Conservation (phyloP, 2,113 vertebrate genomes). For the Neodon shergylaensis region DNA sequence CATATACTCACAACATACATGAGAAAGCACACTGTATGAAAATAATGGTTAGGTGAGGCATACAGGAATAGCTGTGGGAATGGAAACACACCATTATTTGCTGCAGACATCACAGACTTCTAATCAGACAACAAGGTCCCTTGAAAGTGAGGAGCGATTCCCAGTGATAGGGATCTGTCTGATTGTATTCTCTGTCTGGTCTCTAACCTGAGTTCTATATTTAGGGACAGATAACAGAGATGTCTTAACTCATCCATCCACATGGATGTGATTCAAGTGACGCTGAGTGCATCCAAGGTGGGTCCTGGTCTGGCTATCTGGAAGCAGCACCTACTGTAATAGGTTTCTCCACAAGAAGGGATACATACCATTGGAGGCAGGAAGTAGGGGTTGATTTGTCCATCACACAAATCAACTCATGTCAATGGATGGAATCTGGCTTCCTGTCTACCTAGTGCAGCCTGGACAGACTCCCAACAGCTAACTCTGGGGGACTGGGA, state of each 20-base stretch:
- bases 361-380: not conserved
- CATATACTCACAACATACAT: too few species aligned
- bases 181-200: not conserved
- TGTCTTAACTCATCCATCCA: not conserved
- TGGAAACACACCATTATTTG: not conserved
- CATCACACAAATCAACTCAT: not conserved
- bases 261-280: not conserved
- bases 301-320: not conserved
- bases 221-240: not conserved
- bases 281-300: not conserved
- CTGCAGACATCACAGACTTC: not conserved
- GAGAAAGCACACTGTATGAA: not conserved
- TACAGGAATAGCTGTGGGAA: not conserved
- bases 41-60: not conserved
- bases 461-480: not conserved
- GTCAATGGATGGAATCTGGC: not conserved
- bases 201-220: constrained; percentile 10
- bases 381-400: not conserved
- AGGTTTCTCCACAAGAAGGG: constrained; percentile 11
- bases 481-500: not conserved
- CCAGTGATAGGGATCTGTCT: not conserved
- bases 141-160: constrained; percentile 20
- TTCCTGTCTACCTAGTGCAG: not conserved
- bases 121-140: not conserved
- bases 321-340: not conserved